Base-by-base conservation (phyloP, 2,797 vertebrate species). In the Melanotaenia pygmaea region DNA sequence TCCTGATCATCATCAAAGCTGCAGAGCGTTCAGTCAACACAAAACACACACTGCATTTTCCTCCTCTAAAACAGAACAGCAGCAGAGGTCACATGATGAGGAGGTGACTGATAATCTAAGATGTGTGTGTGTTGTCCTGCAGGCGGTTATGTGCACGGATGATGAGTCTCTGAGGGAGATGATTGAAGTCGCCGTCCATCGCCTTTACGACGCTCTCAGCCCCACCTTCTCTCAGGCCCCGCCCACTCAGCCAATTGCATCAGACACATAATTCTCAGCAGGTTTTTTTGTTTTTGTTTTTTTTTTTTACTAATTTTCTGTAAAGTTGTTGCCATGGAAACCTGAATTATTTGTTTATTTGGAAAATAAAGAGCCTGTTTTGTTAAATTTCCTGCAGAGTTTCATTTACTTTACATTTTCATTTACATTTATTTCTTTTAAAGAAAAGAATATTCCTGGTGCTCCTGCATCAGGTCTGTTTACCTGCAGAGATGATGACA, bases 111-210 rank as follows among this genome's bases (percentile, higher is more conserved):
- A 26, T 26, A 26, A 34, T 8, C 8, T 34, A 34, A 34, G 34
- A 34, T 11, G 35, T 37, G 35, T 37, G 35, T 37, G 35, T 37
- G 16, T 24, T 57, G 20, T 12, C 22, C 32, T 58, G 1, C 92
- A 99, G 98, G 85, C 85, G 0, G 98, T 96, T 58, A 90, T 94
- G 28, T 97, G 95, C 14, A 89, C 93, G 4, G 97, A 99, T 0
- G 97, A 99, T 0, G 98, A 98, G 76, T 91, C 96, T 40, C 94
- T 99, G 63, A 94, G 94, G 34, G 98, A 99, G 81, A 96, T 98
- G 96, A 94, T 99, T 69, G 97, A 99, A 28, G 85, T 97, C 35
- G 96, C 98, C 0, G 94, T 96, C 0, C 97, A 97, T 74, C 93
- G 97, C 8, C 96, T 99, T 7, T 95, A 97, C 13, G 97, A 98